Conservation (phyloP, 2,113 vertebrate species). For the Vulpes ferrilata region DNA sequence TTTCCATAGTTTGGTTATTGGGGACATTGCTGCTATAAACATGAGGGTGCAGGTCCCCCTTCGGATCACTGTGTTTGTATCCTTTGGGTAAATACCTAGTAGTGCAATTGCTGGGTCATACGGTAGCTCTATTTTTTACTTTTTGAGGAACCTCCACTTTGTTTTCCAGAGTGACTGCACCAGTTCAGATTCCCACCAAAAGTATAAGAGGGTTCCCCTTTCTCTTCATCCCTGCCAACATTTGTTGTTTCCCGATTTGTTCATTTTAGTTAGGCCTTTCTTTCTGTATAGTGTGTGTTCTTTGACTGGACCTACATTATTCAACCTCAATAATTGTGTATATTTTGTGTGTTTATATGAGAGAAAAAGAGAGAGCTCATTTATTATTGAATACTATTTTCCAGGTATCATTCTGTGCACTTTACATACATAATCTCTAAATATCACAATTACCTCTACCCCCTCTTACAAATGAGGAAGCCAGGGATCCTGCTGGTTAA, state of each 20-base stretch:
- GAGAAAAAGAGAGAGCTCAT: background rate
- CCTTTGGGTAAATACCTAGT: background rate
- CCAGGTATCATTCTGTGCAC: background rate
- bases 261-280: background rate
- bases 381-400: background rate
- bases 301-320: background rate
- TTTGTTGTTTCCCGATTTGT: background rate
- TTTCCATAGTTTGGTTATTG: background rate
- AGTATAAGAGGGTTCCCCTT: no score
- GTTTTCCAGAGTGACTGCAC: no score
- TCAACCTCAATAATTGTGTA: background rate
- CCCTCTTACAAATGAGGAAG: background rate
- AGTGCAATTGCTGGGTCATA: background rate
- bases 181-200: no score
- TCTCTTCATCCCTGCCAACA: background rate
- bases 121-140: background rate
- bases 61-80: background rate
- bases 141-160: background rate
- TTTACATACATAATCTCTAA: background rate
- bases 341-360: background rate
- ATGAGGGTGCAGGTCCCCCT: background rate
- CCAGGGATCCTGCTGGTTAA: background rate
- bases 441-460: background rate
- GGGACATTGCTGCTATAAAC: background rate
- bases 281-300: background rate